Evolutionary conservation across 2,888 invertebrate genomes (phyloP).

Genomic region (Plebejus anna): DNA sequence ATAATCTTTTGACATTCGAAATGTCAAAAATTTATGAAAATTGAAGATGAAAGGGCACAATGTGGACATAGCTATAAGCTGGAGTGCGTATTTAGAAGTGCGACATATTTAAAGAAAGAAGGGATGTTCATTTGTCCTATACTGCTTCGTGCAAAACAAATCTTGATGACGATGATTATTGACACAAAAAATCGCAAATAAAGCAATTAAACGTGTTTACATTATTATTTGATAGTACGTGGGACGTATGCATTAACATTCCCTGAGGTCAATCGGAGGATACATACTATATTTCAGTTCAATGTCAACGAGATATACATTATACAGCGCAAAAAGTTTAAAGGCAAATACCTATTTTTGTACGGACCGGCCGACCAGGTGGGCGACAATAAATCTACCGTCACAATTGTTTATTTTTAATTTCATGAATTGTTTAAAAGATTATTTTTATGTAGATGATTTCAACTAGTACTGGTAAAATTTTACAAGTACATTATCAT

Average conservation of each 20-base stretch:
- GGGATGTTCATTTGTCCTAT: too few species aligned
- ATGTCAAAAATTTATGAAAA: too few species aligned
- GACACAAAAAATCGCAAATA: neutral
- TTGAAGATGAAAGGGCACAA: too few species aligned
- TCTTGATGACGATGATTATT: neutral
- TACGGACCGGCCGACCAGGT: neutral
- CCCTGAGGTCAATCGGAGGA: slow-evolving; percentile 38
- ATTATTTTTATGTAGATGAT: neutral
- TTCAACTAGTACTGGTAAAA: neutral
- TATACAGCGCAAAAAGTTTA: slow-evolving; percentile 7
- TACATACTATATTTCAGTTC: slow-evolving; percentile 35
- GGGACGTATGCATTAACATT: slow-evolving; percentile 36
- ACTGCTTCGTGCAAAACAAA: too few species aligned
- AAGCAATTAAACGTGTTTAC: slow-evolving; percentile 28
- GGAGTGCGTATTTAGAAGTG: too few species aligned
- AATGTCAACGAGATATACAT: slow-evolving; percentile 34
- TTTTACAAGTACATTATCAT: neutral
- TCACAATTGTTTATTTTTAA: neutral
- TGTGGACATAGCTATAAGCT: too few species aligned
- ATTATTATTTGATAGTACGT: slow-evolving; percentile 36
- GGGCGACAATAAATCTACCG: slow-evolving; percentile 9
- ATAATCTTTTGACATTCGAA: too few species aligned
- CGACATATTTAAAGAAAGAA: too few species aligned
- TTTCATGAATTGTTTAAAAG: neutral
- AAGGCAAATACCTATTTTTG: slow-evolving; percentile 11